These are phyloP conservation scores for Musca vetustissima DNA, from an alignment of 1,140 invertebrate species.

Conservation along the genomic window DNA sequence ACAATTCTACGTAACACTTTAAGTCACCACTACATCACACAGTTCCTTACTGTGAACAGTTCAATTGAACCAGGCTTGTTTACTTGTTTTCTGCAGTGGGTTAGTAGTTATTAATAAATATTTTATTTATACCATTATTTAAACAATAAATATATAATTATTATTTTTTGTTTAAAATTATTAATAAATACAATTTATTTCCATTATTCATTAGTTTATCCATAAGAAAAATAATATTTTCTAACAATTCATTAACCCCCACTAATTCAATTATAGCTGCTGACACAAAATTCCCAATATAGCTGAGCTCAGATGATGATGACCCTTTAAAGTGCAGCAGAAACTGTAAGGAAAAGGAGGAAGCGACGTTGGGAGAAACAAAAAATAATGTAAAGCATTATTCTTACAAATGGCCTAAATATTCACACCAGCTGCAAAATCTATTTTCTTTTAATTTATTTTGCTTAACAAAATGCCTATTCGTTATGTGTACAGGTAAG, in stretches of 20 bases:
- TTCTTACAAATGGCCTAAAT: conserved; percentile 7
- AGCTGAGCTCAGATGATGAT: background rate
- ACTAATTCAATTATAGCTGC: conserved; percentile 10
- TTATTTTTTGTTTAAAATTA: too few relatives aligned
- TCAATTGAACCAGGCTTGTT: too few relatives aligned
- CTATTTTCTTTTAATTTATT: background rate
- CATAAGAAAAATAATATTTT: background rate
- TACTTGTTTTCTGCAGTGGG: too few relatives aligned
- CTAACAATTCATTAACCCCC: background rate
- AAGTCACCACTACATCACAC: too few relatives aligned
- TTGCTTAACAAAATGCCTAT: conserved; percentile 19
- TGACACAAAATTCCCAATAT: background rate
- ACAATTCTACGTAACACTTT: too few relatives aligned
- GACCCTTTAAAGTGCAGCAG: background rate
- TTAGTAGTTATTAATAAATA: too few relatives aligned
- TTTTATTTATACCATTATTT: too few relatives aligned
- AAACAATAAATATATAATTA: too few relatives aligned
- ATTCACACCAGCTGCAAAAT: background rate
- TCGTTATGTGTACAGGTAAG: conserved; percentile 24
- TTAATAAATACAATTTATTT: too few relatives aligned
- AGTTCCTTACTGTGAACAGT: too few relatives aligned
- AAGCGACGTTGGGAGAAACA: background rate
- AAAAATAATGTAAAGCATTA: background rate
- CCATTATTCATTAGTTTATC: background rate
- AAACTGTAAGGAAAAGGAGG: background rate